Percentiles rank a stretch among this genome's conserved stretches.
Evolutionary conservation across 2,797 vertebrate genomes (phyloP).

Genomic region (Tokudaia muenninki): DNA sequence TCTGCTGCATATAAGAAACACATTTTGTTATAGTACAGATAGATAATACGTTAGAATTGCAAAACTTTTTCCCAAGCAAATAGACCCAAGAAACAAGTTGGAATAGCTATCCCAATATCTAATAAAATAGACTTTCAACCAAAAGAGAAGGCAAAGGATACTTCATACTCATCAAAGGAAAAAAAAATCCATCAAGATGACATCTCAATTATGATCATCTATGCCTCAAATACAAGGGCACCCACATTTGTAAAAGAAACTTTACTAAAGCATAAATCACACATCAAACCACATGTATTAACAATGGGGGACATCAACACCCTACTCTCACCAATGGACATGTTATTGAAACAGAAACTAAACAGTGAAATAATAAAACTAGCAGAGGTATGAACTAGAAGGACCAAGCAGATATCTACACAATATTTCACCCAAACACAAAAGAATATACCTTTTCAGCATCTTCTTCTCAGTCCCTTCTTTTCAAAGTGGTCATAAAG

Average conservation of each 20-base stretch:
- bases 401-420: not conserved
- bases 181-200: not conserved
- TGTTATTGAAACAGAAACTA: not conserved
- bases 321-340: not conserved
- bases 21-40: not conserved
- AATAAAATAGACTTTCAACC: not conserved
- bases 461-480: not conserved
- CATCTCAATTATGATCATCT: not conserved
- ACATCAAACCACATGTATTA: not conserved
- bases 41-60: not conserved
- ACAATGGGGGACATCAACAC: not conserved
- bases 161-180: not conserved
- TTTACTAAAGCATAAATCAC: not conserved
- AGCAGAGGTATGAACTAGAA: not conserved
- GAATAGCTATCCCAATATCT: not conserved
- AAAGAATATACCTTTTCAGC: not conserved
- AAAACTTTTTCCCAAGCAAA: not conserved
- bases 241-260: not conserved
- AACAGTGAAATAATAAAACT: not conserved
- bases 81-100: not conserved
- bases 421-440: not conserved
- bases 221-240: not conserved
- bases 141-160: not conserved
- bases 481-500: not conserved
- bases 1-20: not conserved